Conservation (phyloP, 92 coral and sea anemone genomes). For the Heteractis magnifica region DNA sequence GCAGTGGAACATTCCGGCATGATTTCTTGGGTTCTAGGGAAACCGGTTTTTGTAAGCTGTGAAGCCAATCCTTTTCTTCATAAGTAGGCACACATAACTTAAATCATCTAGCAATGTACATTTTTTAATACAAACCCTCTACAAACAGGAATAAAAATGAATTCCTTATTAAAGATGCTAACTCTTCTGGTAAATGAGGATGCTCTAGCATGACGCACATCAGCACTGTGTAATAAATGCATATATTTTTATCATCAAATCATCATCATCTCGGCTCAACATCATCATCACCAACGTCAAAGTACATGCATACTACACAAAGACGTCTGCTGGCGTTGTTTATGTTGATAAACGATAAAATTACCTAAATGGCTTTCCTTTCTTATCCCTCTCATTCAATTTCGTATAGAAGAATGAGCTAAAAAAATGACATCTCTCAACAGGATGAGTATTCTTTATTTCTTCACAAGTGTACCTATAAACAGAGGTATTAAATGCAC, state of each 20-base stretch:
- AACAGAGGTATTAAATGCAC: slow-evolving; percentile 7
- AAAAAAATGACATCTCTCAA: slow-evolving; percentile 16
- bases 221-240: slow-evolving; percentile 11
- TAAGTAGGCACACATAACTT: too few relatives aligned
- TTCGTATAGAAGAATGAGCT: slow-evolving; percentile 19
- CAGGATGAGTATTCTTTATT: slow-evolving; percentile 15
- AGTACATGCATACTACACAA: too few relatives aligned
- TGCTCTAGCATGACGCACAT: slow-evolving; percentile 39
- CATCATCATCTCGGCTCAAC: too few relatives aligned
- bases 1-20: too few relatives aligned
- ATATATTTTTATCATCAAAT: too few relatives aligned
- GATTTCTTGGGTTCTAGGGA: too few relatives aligned
- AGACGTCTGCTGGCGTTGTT: too few relatives aligned
- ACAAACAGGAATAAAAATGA: slow-evolving; percentile 46
- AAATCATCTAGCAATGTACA: too few relatives aligned
- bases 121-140: slow-evolving; percentile 27
- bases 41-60: too few relatives aligned
- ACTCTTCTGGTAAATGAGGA: slow-evolving; percentile 39
- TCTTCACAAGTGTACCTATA: slow-evolving; percentile 31
- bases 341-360: too few relatives aligned
- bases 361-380: slow-evolving; percentile 1
- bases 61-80: too few relatives aligned
- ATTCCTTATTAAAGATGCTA: slow-evolving; percentile 40
- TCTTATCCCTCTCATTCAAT: slow-evolving; percentile 14
- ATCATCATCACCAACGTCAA: too few relatives aligned